Evolutionary conservation across 2,888 invertebrate genomes (phyloP), one percentile per base, ranked within the genome.

Genomic region (Latheticus oryzae): DNA sequence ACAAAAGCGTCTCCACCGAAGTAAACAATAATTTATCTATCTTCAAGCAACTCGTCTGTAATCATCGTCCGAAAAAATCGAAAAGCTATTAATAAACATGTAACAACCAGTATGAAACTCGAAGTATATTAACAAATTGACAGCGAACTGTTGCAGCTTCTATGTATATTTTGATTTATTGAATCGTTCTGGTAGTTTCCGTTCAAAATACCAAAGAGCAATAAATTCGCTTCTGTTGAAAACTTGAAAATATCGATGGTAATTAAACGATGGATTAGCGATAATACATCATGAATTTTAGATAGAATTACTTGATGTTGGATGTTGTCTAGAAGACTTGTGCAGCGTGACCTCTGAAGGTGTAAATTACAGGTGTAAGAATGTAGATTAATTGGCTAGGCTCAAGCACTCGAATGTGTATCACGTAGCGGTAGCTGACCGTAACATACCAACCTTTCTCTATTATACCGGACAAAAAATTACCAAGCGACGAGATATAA

Each of bases 351-450:
- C 68, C 69, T 66, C 62, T 59, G 60, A 61, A 69, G 69, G 71
- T 71, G 72, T 69, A 72, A 72, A 72, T 71, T 72, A 69, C 71
- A 71, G 67, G 70, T 70, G 70, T 69, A 70, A 71, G 71, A 71
- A 71, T 72, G 69, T 70, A 70, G 70, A 72, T 71, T 71, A 71
- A 71, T 69, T 70, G 67, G 65, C 54, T 51, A 52, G 64, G 58
- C 62, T 63, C 61, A 60, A 58, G 61, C 61, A 62, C 64, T 70
- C 60, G 62, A 71, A 70, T 69, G 67, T 68, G 65, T 71, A 71
- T 68, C 71, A 66, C 67, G 63, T 72, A 72, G 71, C 71, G 70
- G 69, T 69, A 71, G 70, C 71, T 64, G 65, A 69, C 64, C 68
- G 66, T 64, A 65, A 61, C 64, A 63, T 66, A 66, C 67, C 66